Conservation (phyloP, 2,888 invertebrate genomes). For the Rhabditoides inermis region DNA sequence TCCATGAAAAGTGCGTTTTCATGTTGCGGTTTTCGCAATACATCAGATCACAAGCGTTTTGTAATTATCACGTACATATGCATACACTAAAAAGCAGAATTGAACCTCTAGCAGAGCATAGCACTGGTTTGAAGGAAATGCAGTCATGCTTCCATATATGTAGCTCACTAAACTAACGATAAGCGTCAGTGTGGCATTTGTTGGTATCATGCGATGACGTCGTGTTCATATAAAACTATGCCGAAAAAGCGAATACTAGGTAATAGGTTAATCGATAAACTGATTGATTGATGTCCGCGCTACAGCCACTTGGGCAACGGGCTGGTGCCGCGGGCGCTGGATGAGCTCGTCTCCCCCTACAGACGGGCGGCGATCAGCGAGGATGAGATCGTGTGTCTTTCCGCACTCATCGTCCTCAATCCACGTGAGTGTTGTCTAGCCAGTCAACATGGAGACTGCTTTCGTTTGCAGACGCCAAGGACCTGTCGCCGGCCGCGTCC, state of each 20-base stretch:
- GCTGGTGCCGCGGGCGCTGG: constrained; percentile 38
- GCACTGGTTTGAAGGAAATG: too few species aligned
- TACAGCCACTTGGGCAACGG: constrained; percentile 45
- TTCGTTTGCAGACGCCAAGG: constrained; percentile 38
- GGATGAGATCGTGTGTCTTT: constrained; percentile 45
- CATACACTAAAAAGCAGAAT: neutral
- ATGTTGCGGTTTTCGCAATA: too few species aligned
- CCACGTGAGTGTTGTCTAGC: constrained; percentile 27
- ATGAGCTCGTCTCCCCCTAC: constrained; percentile 43
- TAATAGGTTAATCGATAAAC: too few species aligned
- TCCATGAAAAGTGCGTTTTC: too few species aligned
- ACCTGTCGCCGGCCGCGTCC: constrained; percentile 30
- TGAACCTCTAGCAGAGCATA: neutral
- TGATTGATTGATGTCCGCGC: neutral
- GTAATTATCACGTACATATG: too few species aligned
- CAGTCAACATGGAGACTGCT: neutral
- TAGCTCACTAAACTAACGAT: too few species aligned
- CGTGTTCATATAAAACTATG: too few species aligned
- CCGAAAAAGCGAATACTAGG: too few species aligned
- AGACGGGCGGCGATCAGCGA: constrained; percentile 35
- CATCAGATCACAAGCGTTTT: too few species aligned
- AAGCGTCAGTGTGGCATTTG: neutral
- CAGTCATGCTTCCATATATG: too few species aligned
- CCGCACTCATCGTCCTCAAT: constrained; percentile 44
- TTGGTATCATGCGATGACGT: neutral